Conservation (phyloP, 2,113 vertebrate genomes). For the Halcyon senegalensis region DNA sequence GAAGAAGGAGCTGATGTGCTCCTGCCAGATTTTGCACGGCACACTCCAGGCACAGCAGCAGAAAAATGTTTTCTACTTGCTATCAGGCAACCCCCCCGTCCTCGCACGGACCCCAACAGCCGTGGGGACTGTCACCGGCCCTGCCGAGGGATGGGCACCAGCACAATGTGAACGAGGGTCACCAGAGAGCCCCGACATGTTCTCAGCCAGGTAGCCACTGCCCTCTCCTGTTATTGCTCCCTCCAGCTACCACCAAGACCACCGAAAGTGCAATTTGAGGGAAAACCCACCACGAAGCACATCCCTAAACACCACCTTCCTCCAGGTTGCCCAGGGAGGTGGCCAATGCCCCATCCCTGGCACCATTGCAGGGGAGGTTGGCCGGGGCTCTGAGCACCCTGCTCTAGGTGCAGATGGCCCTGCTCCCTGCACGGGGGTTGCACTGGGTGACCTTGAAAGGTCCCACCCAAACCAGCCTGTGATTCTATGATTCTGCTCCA, state of each 20-base stretch:
- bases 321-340: background rate
- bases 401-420: background rate
- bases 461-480: background rate
- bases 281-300: background rate
- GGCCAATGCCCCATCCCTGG: background rate
- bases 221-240: background rate
- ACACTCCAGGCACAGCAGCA: background rate
- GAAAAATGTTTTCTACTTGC: background rate
- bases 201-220: background rate
- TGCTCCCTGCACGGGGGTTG: background rate
- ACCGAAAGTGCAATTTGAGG: background rate
- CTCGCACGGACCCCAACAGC: background rate
- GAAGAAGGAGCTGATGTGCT: background rate
- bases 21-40: background rate
- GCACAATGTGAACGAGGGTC: rapidly evolving
- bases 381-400: background rate
- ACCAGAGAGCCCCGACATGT: background rate
- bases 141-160: background rate
- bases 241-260: background rate
- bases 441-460: background rate
- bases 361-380: background rate
- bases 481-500: background rate
- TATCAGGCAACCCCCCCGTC: background rate
- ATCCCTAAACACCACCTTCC: background rate
- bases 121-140: background rate